Base-by-base conservation (phyloP, 1,140 invertebrate species). In the Drosophila yakuba region DNA sequence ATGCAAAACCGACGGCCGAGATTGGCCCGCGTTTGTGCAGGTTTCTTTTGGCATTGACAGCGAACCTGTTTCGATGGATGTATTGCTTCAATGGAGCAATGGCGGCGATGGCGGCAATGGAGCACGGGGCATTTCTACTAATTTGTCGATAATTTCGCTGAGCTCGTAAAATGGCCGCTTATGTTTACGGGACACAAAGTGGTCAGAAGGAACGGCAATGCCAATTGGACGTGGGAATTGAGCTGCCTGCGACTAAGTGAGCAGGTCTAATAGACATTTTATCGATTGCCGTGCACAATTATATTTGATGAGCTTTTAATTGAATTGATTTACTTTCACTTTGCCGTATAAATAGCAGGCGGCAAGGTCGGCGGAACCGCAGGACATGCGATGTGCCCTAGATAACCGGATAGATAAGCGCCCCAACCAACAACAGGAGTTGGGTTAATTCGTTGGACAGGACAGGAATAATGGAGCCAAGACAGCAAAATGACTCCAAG, bases 251-350 rank as follows among this genome's bases (percentile, higher is more conserved):
- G 43, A 52, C 36, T 55, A 63, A 52, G 39, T 51, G 69, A 56
- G 59, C 54, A 41, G 39, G 17, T 50, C 54, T 73, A 84, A 85
- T 77, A 80, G 77, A 74, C 76, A 73, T 78, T 69, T 67, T 85
- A 85, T 85, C 78, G 81, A 85, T 85, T 85, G 77, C 74, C 58
- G 36, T 38, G 63, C 68, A 85, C 72, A 74, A 74, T 85, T 85
- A 78, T 80, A 74, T 80, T 77, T 85, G 75, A 85, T 85, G 81
- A 85, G 82, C 82, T 85, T 85, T 85, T 86, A 85, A 85, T 85
- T 85, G 68, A 85, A 85, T 84, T 80, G 81, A 80, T 85, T 84
- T 85, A 77, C 62, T 84, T 69, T 76, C 57, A 38, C 43, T 74
- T 63, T 62, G 15, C 36, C 35, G 57, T 75, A 73, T 59, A 63